These are phyloP conservation scores for Discoglossus pictus DNA, from an alignment of 2,797 vertebrate genomes.

Conservation along the genomic window DNA sequence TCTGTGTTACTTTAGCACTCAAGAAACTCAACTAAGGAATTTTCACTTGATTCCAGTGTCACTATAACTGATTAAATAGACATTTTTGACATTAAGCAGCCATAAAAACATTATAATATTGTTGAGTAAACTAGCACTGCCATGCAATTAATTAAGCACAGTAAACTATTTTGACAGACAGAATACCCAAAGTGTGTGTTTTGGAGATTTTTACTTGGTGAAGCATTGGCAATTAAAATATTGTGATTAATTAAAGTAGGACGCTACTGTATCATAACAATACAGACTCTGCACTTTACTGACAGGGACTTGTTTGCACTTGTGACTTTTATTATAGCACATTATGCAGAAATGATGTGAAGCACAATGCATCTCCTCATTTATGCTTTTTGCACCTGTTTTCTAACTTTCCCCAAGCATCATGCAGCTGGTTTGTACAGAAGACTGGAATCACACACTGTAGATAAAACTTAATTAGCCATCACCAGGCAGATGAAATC, in stretches of 20 bases:
- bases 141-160: slow-evolving; percentile 8
- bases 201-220: background rate
- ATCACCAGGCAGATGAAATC: slow-evolving; percentile 51
- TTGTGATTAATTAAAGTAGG: slow-evolving; percentile 17
- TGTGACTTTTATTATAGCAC: slow-evolving; percentile 53
- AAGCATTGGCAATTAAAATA: slow-evolving; percentile 15
- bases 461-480: slow-evolving; percentile 63
- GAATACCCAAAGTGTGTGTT: background rate
- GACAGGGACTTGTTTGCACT: slow-evolving; percentile 50
- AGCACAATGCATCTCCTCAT: slow-evolving; percentile 48
- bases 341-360: slow-evolving; percentile 55
- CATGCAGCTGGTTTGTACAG: slow-evolving; percentile 54
- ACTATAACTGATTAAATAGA: background rate
- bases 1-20: too few relatives aligned
- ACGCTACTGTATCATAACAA: slow-evolving; percentile 39
- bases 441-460: slow-evolving; percentile 53
- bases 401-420: slow-evolving; percentile 54
- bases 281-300: slow-evolving; percentile 54
- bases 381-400: slow-evolving; percentile 52
- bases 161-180: slow-evolving; percentile 5
- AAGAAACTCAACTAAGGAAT: too few relatives aligned
- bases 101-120: background rate
- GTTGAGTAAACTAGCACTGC: slow-evolving; percentile 1
- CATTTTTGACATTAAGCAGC: background rate
- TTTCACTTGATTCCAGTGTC: too few relatives aligned